phyloP scores from a whole-genome alignment of 2,797 vertebrate species.

The Myiotriccus ornatus region DNA sequence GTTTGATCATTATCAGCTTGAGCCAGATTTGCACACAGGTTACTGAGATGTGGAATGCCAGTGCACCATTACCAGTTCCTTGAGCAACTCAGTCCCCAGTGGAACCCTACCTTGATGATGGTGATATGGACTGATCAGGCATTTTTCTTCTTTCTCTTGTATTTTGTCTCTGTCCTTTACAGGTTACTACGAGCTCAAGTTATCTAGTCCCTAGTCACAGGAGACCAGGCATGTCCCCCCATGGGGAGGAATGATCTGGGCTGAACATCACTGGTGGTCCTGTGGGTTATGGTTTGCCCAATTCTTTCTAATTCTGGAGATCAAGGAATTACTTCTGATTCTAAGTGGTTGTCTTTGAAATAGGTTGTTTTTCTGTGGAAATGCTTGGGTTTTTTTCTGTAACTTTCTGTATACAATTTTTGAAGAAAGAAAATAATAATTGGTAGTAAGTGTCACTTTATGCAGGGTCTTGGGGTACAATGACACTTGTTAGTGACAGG shows the following conservation, averaged over 20 bases:
- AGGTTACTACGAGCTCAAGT: background rate
- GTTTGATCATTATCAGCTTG: slow-evolving; percentile 26
- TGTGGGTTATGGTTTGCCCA: background rate
- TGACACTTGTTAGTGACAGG: background rate
- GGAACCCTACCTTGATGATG: background rate
- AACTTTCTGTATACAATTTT: background rate
- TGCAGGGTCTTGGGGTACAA: background rate
- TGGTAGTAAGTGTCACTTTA: background rate
- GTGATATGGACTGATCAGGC: background rate
- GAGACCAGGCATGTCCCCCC: background rate
- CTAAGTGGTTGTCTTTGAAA: background rate
- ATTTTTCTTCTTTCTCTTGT: background rate
- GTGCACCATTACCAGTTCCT: background rate
- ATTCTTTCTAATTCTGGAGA: background rate
- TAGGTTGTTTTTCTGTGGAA: background rate
- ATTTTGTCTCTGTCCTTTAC: background rate
- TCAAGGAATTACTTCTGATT: background rate
- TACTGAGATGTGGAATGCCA: background rate
- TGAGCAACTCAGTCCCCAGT: background rate
- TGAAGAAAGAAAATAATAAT: background rate
- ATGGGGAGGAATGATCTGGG: too few relatives aligned
- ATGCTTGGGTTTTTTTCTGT: background rate
- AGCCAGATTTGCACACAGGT: slow-evolving; percentile 20
- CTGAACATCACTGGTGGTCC: background rate
- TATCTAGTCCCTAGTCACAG: background rate